Conservation (phyloP, 2,113 vertebrate species). For the Notiomystis cincta region DNA sequence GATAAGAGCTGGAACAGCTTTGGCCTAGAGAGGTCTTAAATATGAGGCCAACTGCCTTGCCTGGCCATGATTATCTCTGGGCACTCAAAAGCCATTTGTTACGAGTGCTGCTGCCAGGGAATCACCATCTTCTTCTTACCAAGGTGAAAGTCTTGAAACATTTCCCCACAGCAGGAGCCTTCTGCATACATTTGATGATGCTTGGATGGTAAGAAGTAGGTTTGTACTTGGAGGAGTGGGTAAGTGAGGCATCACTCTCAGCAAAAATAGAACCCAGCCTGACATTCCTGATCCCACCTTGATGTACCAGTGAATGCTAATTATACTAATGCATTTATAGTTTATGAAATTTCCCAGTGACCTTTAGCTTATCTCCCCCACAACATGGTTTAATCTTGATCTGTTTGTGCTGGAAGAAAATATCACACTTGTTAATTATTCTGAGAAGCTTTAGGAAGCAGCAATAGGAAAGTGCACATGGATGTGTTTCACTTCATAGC, state of each 20-base stretch:
- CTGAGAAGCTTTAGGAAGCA: slow-evolving; percentile 46
- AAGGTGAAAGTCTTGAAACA: background rate
- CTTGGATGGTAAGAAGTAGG: slow-evolving; percentile 24
- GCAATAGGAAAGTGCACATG: slow-evolving; percentile 9
- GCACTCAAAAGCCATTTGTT: background rate
- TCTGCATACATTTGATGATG: background rate
- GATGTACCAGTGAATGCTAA: slow-evolving; percentile 46
- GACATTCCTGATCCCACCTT: slow-evolving; percentile 50
- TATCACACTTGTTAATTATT: slow-evolving; percentile 71
- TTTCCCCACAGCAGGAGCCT: background rate
- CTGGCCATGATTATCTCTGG: background rate
- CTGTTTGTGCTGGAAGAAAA: slow-evolving; percentile 68
- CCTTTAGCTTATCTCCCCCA: slow-evolving; percentile 66
- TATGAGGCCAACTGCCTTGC: background rate
- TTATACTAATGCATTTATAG: slow-evolving; percentile 61
- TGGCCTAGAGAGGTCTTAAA: background rate
- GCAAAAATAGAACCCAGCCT: slow-evolving; percentile 44
- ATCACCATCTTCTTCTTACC: background rate
- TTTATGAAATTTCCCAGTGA: slow-evolving; percentile 60
- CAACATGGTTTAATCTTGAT: slow-evolving; percentile 65
- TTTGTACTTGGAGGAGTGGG: slow-evolving; percentile 38
- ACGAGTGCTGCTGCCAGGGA: background rate
- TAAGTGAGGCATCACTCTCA: slow-evolving; percentile 58
- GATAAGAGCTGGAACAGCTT: background rate
- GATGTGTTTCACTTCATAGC: slow-evolving; percentile 46